A percentile compares a stretch with the other conserved stretches of the same genome.
phyloP scores from a whole-genome alignment of 1,140 invertebrate genomes.

The Drosophila repletoides region DNA sequence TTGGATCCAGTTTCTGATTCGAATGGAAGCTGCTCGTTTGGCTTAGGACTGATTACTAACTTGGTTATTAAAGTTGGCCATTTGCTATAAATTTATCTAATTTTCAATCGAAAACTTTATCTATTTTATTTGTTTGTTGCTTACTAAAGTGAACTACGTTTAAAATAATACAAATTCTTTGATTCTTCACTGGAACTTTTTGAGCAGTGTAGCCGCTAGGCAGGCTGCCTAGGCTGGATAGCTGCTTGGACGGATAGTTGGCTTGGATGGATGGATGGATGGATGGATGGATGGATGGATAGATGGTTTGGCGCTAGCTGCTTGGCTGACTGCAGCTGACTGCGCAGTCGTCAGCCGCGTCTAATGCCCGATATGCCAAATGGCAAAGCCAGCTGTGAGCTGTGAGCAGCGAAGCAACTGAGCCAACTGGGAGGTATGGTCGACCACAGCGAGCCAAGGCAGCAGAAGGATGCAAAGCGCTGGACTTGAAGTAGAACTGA shows the following conservation, averaged over 20 bases:
- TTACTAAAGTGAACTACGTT: too few relatives aligned
- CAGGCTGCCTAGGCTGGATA: slow-evolving; percentile 22
- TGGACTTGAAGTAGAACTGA: slow-evolving; percentile 27
- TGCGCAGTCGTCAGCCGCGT: slow-evolving; percentile 27
- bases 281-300: slow-evolving; percentile 24
- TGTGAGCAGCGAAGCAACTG: not conserved
- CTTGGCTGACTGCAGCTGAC: slow-evolving; percentile 64
- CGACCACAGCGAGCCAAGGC: slow-evolving; percentile 45
- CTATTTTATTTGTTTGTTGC: not conserved
- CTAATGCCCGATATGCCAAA: slow-evolving; percentile 22
- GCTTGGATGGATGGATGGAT: slow-evolving; percentile 43
- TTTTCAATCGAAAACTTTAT: not conserved
- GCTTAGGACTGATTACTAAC: too few relatives aligned
- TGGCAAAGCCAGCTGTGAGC: too few relatives aligned
- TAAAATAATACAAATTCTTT: too few relatives aligned
- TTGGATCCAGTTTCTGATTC: too few relatives aligned
- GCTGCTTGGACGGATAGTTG: slow-evolving; percentile 41
- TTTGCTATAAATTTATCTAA: too few relatives aligned
- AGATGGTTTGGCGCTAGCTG: slow-evolving; percentile 52
- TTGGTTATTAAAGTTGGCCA: too few relatives aligned
- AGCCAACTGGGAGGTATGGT: slow-evolving; percentile 56
- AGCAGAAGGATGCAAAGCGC: slow-evolving; percentile 58
- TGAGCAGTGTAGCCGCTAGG: slow-evolving; percentile 11
- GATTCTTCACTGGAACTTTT: not conserved
- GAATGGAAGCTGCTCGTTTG: too few relatives aligned